Conservation (phyloP, 1,140 invertebrate genomes). For the Bombus huntii region DNA sequence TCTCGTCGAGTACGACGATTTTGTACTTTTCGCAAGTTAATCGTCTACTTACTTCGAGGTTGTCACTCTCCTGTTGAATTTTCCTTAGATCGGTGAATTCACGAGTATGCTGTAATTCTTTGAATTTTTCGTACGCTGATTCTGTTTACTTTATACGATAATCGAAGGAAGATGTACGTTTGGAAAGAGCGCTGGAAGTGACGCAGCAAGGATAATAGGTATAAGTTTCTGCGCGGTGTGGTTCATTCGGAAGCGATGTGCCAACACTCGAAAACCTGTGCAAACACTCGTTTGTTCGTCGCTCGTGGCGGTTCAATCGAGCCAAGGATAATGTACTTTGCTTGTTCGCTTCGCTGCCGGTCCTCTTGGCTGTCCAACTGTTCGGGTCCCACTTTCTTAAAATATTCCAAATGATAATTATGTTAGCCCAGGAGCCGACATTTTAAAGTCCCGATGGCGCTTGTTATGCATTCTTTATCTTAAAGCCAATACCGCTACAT, state of each 20-base stretch:
- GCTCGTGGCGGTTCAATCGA: constrained; percentile 31
- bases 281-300: constrained; percentile 52
- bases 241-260: constrained; percentile 42
- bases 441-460: background rate
- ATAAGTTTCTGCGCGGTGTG: constrained; percentile 14
- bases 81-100: accelerated
- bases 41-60: no score
- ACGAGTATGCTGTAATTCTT: background rate
- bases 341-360: constrained; percentile 49
- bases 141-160: background rate
- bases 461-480: background rate
- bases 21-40: no score
- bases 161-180: background rate
- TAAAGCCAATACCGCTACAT: background rate
- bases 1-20: no score
- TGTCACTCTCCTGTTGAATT: background rate
- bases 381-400: background rate
- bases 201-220: background rate
- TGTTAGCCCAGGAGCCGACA: background rate
- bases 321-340: constrained; percentile 68
- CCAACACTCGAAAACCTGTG: constrained; percentile 51
- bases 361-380: background rate
- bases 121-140: background rate
- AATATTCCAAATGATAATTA: constrained; percentile 7
- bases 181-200: background rate